Evolutionary conservation across 2,797 vertebrate genomes (phyloP).

Genomic region (Chaenodraco wilsoni): DNA sequence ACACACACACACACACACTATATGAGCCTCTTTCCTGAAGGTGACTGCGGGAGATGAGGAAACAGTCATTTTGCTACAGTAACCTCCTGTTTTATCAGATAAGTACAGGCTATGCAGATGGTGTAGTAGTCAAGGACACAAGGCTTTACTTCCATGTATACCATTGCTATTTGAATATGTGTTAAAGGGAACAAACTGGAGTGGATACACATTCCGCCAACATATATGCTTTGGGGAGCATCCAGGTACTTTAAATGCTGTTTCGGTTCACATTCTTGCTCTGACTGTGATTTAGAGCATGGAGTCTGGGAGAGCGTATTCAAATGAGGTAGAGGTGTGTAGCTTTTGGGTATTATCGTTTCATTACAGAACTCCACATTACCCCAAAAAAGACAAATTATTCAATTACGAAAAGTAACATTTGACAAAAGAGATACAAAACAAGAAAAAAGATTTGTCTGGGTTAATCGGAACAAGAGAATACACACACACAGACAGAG

Average conservation of each 20-base stretch:
- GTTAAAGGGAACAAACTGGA: constrained; percentile 9
- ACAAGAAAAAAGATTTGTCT: too few species aligned
- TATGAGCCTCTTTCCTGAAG: constrained; percentile 44
- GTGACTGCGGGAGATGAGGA: constrained; percentile 63
- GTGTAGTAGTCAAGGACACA: constrained; percentile 47
- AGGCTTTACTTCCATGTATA: constrained; percentile 12
- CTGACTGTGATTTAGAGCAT: constrained; percentile 4
- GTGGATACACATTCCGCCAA: background rate
- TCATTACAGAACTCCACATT: background rate
- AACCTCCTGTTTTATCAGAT: constrained; percentile 65
- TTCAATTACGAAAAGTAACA: background rate
- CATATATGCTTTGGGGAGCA: constrained; percentile 2
- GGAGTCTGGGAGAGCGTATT: background rate
- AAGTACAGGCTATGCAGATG: constrained; percentile 58
- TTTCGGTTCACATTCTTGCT: constrained; percentile 25
- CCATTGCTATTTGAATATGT: constrained; percentile 4
- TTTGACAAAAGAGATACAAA: too few species aligned
- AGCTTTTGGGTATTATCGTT: too few species aligned
- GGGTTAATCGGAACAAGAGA: too few species aligned
- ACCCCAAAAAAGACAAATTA: background rate
- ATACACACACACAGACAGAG: too few species aligned
- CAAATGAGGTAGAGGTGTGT: background rate
- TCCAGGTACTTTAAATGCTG: constrained; percentile 1
- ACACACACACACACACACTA: too few species aligned
- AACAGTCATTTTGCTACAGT: constrained; percentile 60